Conservation (phyloP, 1,140 invertebrate species). For the Pogonomyrmex barbatus region DNA sequence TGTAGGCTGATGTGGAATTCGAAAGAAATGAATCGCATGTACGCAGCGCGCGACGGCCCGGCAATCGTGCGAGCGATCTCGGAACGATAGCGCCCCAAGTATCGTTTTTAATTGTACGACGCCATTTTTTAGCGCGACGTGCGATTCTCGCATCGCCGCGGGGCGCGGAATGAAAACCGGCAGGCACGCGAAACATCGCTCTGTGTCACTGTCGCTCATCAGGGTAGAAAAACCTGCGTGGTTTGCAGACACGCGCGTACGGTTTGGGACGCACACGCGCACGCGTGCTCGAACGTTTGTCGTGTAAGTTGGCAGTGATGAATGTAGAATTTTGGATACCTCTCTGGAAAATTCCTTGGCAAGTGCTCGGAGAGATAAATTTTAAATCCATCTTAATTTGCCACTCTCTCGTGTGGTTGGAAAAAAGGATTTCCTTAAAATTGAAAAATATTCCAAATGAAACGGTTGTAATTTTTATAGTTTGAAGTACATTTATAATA, state of each 20-base stretch:
- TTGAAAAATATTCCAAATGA: not conserved
- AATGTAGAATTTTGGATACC: constrained; percentile 40
- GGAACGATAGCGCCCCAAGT: constrained; percentile 50
- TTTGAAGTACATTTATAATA: not conserved
- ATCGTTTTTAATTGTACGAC: constrained; percentile 61
- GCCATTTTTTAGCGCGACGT: constrained; percentile 53
- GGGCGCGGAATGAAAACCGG: constrained; percentile 54
- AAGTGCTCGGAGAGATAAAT: not conserved
- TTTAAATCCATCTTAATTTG: not conserved
- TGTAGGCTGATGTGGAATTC: constrained; percentile 45
- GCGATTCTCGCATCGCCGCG: constrained; percentile 55
- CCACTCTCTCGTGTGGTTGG: not conserved
- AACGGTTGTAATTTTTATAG: not conserved
- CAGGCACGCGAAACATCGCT: constrained; percentile 56
- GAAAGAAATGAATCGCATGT: constrained; percentile 60
- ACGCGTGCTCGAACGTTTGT: not conserved
- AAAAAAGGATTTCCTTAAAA: not conserved
- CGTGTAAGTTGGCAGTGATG: constrained; percentile 43
- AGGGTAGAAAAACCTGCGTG: constrained; percentile 44
- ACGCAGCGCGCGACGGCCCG: constrained; percentile 22
- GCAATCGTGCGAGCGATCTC: constrained; percentile 55
- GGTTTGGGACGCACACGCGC: not conserved
- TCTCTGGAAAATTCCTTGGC: constrained; percentile 1
- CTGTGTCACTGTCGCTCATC: constrained; percentile 59
- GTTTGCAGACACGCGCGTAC: not conserved